Evolutionary conservation across 1,140 invertebrate genomes (phyloP), one percentile per base, ranked within the genome.

Genomic region (Neodiprion fabricii): DNA sequence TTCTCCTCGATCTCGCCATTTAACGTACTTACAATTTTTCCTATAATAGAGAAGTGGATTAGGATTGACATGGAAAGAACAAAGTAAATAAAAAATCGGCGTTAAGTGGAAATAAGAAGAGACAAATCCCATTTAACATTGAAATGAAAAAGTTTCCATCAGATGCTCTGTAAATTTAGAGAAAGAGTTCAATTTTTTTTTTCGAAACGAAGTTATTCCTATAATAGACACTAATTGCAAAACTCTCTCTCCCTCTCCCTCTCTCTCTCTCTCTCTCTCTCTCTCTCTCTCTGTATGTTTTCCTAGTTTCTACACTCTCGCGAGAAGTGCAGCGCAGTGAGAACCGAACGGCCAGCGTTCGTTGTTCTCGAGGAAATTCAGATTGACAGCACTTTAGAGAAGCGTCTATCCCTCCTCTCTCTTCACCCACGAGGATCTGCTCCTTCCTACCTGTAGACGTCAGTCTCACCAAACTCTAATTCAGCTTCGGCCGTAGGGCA

Each of bases 371-470:
- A 61, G 11, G 11, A 61, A 61, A 61, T 61, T 61, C 7, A 61
- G 53, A 61, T 61, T 61, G 53, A 61, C 53, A 61, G 53, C 53
- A 61, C 53, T 61, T 61, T 61, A 61, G 53, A 40, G 28, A 40
- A 40, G 28, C 28, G 28, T 40, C 28, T 5, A 40, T 40, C 28
- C 28, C 28, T 40, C 28, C 28, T 9, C 50, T 9, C 11, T 61
- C 53, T 61, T 17, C 9, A 61, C 53, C 28, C 53, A 14, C 50
- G 7, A 17, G 11, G 53, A 61, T 12, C 28, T 14, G 53, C 53
- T 40, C 28, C 28, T 40, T 40, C 28, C 28, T 61, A 61, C 53
- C 53, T 61, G 53, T 61, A 61, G 11, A 61, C 53, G 53, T 61
- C 53, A 61, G 53, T 61, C 53, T 61, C 53, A 61, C 5, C 53